Evolutionary conservation across 2,888 invertebrate species (phyloP).

Genomic region (Apotomis capreana): DNA sequence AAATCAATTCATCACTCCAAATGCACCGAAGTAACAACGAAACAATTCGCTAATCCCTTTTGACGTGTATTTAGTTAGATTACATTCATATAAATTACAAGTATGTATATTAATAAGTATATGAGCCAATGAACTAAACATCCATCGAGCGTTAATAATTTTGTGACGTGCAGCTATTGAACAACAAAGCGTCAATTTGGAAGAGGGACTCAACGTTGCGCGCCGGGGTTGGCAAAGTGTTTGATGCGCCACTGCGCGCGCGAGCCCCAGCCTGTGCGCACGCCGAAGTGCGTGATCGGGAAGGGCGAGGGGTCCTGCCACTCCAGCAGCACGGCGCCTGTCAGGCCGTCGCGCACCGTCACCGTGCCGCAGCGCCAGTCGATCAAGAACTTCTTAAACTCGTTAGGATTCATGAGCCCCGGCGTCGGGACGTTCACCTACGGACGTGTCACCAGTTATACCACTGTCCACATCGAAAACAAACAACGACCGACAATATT

Average conservation of each 20-base stretch:
- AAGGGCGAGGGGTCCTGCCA: conserved; percentile 85
- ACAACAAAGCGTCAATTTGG: conserved; percentile 61
- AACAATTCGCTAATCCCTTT: conserved; percentile 48
- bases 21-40: conserved; percentile 46
- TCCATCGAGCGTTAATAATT: conserved; percentile 37
- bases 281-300: conserved; percentile 84
- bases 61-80: conserved; percentile 46
- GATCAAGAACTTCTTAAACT: conserved; percentile 82
- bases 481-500: conserved; percentile 52
- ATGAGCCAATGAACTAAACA: conserved; percentile 37
- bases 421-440: conserved; percentile 84
- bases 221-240: conserved; percentile 62
- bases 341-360: conserved; percentile 73
- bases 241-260: conserved; percentile 85
- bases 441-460: conserved; percentile 55
- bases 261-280: conserved; percentile 86
- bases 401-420: conserved; percentile 81
- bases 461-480: conserved; percentile 42
- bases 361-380: conserved; percentile 83
- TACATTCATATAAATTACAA: conserved; percentile 25
- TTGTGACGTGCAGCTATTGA: conserved; percentile 59
- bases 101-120: conserved; percentile 21
- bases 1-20: conserved; percentile 55
- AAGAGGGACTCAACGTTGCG: conserved; percentile 71
- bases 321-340: conserved; percentile 81